A percentile compares a stretch with the other conserved stretches of the same genome.
Evolutionary conservation across 1,140 invertebrate genomes (phyloP).

Genomic region (Oncopodura yosiiana): DNA sequence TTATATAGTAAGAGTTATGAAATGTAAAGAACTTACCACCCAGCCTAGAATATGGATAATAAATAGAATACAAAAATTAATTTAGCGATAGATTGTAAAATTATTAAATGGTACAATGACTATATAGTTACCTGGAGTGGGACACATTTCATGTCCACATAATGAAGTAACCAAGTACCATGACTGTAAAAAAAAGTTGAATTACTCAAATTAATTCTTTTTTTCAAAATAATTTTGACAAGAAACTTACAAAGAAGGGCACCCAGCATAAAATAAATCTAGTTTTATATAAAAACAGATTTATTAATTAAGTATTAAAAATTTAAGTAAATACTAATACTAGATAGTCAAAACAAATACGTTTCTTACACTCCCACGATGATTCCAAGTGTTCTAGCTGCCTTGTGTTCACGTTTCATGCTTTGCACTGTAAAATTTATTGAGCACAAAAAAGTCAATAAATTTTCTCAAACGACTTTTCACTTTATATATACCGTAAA

Average conservation of each 20-base stretch:
- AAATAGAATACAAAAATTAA: too few species aligned
- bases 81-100: neutral
- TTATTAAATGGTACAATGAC: conserved; percentile 52
- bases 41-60: too few species aligned
- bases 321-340: too few species aligned
- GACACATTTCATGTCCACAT: conserved; percentile 58
- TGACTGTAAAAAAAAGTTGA: neutral
- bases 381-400: conserved; percentile 85
- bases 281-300: neutral
- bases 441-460: too few species aligned
- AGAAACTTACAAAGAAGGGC: conserved; percentile 89
- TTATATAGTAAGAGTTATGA: too few species aligned
- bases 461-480: too few species aligned
- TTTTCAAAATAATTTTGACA: conserved; percentile 46
- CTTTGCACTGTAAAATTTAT: conserved; percentile 29
- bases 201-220: neutral
- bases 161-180: conserved; percentile 71
- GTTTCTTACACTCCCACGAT: conserved; percentile 90
- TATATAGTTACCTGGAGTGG: too few species aligned
- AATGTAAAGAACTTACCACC: too few species aligned
- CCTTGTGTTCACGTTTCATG: conserved; percentile 86
- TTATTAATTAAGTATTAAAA: too few species aligned
- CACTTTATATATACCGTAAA: too few species aligned
- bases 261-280: conserved; percentile 81
- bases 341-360: too few species aligned